Conservation (phyloP, 2,888 invertebrate species). For the Ormyrus rosae region DNA sequence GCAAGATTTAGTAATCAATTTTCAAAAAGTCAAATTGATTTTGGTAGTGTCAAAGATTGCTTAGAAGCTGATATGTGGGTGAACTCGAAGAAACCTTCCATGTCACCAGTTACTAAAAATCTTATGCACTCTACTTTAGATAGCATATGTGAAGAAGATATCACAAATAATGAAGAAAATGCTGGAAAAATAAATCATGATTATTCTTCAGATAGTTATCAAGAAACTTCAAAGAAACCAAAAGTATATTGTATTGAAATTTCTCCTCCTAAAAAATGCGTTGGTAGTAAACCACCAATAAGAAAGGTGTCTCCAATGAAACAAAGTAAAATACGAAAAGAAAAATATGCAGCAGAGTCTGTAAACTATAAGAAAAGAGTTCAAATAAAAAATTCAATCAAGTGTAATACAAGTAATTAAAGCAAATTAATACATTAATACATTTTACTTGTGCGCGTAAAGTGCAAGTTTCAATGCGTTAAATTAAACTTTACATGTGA, state of each 20-base stretch:
- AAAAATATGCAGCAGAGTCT: constrained; percentile 58
- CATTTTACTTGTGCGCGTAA: background rate
- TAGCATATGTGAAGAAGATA: constrained; percentile 57
- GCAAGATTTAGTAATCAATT: constrained; percentile 41
- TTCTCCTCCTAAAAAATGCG: constrained; percentile 61
- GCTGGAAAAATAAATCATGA: background rate
- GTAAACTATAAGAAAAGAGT: constrained; percentile 61
- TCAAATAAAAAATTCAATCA: constrained; percentile 59
- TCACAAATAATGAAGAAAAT: constrained; percentile 1
- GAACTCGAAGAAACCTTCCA: constrained; percentile 57
- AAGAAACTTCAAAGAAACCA: constrained; percentile 11
- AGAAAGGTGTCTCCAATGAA: constrained; percentile 63
- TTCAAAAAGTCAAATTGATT: constrained; percentile 59
- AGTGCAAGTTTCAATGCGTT: no score
- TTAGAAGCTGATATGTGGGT: constrained; percentile 69
- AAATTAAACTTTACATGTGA: no score
- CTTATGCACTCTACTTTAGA: constrained; percentile 54
- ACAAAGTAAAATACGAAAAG: constrained; percentile 63
- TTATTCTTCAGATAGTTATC: constrained; percentile 1
- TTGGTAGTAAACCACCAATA: constrained; percentile 26
- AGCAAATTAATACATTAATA: constrained; percentile 55
- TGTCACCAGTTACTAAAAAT: constrained; percentile 49
- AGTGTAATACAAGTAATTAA: constrained; percentile 6
- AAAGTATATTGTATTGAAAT: constrained; percentile 60
- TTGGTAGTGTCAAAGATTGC: constrained; percentile 64